phyloP scores from a whole-genome alignment of 2,113 vertebrate species.

The Oreotrochilus melanogaster region DNA sequence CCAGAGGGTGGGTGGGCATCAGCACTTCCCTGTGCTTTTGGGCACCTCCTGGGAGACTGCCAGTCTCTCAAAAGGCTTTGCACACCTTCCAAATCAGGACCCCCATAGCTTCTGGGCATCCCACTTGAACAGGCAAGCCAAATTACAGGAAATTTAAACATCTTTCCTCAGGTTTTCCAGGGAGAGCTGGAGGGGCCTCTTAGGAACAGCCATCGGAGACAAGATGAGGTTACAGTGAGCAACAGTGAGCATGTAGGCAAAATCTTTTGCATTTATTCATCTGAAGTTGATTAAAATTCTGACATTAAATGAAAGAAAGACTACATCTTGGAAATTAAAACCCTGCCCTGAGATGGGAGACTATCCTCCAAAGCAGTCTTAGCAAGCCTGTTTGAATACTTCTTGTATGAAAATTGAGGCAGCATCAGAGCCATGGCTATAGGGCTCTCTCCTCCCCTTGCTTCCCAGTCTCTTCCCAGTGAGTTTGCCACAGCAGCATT shows the following conservation, averaged over 20 bases:
- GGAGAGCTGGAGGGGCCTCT: neutral
- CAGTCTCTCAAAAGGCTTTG: slow-evolving; percentile 6
- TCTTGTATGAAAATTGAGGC: neutral
- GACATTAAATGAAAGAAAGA: slow-evolving; percentile 22
- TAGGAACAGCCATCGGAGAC: neutral
- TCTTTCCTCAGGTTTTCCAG: slow-evolving; percentile 10
- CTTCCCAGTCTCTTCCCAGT: neutral
- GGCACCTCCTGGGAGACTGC: neutral
- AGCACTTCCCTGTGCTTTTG: neutral
- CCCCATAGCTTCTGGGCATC: neutral
- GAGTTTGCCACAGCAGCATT: neutral
- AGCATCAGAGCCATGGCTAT: neutral
- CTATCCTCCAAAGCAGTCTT: neutral
- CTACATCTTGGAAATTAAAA: neutral
- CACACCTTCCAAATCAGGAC: neutral
- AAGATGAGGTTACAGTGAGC: neutral
- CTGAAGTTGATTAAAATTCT: neutral
- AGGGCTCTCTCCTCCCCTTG: neutral
- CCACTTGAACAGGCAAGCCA: neutral
- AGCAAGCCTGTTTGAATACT: slow-evolving; percentile 9
- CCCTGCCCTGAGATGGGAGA: neutral
- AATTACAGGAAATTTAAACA: slow-evolving; percentile 6
- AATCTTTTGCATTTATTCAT: slow-evolving; percentile 18
- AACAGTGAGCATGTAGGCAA: neutral
- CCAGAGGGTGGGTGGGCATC: neutral